Base-by-base conservation (phyloP, 2,797 vertebrate genomes). In the Apodemus agrarius region DNA sequence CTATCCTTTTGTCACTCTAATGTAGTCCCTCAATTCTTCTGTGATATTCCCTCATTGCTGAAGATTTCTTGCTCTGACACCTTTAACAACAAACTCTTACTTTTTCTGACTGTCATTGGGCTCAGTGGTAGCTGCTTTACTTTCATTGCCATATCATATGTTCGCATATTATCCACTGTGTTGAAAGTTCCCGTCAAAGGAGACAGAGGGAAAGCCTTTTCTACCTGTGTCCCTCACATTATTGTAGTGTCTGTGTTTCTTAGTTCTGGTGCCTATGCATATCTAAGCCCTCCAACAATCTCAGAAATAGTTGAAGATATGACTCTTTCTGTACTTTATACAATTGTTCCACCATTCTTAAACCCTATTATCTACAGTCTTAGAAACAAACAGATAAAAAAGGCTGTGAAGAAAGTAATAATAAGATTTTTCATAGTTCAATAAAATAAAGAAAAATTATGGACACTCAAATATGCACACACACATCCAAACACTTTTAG, bases 181-280 rank as follows among this genome's bases (percentile, higher is more conserved):
- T 72, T 72, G 34, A 72, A 72, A 17, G 16, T 72, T 72, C 67
- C 85, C 29, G 43, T 79, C 21, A 90, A 57, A 26, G 46, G 24
- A 12, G 90, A 92, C 2, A 9, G 74, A 86, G 49, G 69, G 4
- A 97, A 96, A 43, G 92, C 91, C 31, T 94, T 97, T 46, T 97
- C 94, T 14, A 96, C 93, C 10, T 82, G 93, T 46, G 59, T 85
- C 4, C 90, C 93, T 54, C 97, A 97, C 14, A 89, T 97, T 9
- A 57, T 96, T 3, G 90, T 97, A 29, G 74, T 97, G 5, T 61
- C 21, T 9, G 19, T 96, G 26, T 95, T 91, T 26, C 37, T 95
- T 63, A 37, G 72, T 37, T 75, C 67, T 49, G 40, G 40, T 29
- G 13, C 54, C 40, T 84, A 37, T 46, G 78, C 83, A 5, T 97